A percentile compares a stretch with the other conserved stretches of the same genome.
Conservation (phyloP, 1,140 invertebrate species). For the Arctopsyche grandis region DNA sequence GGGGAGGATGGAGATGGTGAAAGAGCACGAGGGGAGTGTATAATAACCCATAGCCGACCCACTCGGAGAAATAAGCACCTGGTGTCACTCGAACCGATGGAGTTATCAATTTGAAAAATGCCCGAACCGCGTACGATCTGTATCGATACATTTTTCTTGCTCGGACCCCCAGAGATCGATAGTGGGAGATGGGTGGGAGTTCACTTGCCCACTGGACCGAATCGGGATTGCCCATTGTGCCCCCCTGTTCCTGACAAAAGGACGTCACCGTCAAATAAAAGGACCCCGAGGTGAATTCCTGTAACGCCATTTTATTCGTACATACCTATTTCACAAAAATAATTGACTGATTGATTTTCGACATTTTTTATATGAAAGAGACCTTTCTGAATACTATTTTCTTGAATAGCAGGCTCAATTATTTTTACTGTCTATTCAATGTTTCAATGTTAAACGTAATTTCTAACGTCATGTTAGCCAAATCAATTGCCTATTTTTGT, state of each 20-base stretch:
- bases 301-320: too few relatives aligned
- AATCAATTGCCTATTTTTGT: too few relatives aligned
- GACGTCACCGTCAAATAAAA: neutral
- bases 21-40: neutral
- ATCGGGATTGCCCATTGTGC: constrained; percentile 33
- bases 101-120: constrained; percentile 53
- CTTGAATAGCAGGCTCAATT: too few relatives aligned
- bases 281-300: too few relatives aligned
- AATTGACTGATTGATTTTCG: too few relatives aligned
- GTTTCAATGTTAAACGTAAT: too few relatives aligned
- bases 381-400: too few relatives aligned
- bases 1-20: neutral
- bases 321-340: too few relatives aligned
- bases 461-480: too few relatives aligned
- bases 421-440: too few relatives aligned
- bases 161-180: neutral
- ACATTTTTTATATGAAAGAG: too few relatives aligned
- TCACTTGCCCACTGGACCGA: constrained; percentile 13
- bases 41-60: neutral
- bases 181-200: constrained; percentile 21
- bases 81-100: constrained; percentile 51
- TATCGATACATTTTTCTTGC: constrained; percentile 47
- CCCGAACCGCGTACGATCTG: neutral
- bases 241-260: neutral
- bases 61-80: constrained; percentile 44